Percentiles rank a stretch among this genome's conserved stretches.
These are phyloP conservation scores for Enteromius radiatus DNA, from an alignment of 2,797 vertebrate species.

Conservation along the genomic window DNA sequence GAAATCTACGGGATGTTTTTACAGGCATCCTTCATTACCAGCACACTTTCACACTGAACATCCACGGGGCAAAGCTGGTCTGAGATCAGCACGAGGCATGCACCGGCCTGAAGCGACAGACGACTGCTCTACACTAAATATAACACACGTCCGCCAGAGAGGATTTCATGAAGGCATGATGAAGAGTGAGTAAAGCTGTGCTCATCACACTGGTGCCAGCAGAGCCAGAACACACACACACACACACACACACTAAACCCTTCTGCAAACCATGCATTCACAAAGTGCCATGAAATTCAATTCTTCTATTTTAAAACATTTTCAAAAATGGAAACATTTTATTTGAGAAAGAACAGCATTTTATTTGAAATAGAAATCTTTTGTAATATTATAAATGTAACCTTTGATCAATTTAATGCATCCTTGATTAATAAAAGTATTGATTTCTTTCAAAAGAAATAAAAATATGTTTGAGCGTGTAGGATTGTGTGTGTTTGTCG, in stretches of 20 bases:
- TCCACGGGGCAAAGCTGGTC: not conserved
- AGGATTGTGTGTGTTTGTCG: too few species aligned
- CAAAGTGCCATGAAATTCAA: too few species aligned
- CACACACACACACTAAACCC: too few species aligned
- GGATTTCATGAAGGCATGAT: slow-evolving; percentile 69
- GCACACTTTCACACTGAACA: not conserved
- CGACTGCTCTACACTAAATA: not conserved
- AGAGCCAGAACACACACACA: not conserved
- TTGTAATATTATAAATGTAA: not conserved
- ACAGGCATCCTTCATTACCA: not conserved
- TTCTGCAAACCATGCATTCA: too few species aligned
- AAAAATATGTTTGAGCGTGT: too few species aligned
- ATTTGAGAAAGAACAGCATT: not conserved
- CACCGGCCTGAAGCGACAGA: not conserved
- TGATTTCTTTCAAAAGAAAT: too few species aligned
- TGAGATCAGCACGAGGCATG: not conserved
- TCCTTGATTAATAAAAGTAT: too few species aligned
- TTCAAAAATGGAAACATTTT: not conserved
- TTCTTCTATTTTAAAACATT: not conserved
- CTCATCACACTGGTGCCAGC: slow-evolving; percentile 60
- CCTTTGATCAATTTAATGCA: too few species aligned
- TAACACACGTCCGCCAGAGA: not conserved
- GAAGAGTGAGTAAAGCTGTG: slow-evolving; percentile 71
- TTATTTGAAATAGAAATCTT: not conserved
- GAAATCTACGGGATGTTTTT: slow-evolving; percentile 42